Evolutionary conservation across 2,113 vertebrate species (phyloP).

Genomic region (Podilymbus podiceps): DNA sequence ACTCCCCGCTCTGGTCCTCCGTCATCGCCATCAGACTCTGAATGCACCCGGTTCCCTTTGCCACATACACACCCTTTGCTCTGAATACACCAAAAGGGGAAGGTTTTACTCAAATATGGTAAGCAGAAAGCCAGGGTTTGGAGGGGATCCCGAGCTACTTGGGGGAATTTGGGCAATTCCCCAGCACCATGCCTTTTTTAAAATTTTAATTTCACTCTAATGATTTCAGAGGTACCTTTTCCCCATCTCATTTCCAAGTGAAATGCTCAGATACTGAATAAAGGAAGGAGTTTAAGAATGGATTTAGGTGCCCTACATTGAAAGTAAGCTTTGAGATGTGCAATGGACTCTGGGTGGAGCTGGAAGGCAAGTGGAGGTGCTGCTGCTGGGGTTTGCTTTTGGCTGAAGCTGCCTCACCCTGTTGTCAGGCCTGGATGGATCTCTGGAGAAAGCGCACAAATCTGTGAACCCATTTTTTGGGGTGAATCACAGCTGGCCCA

Average conservation of each 20-base stretch:
- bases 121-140: conserved; percentile 15
- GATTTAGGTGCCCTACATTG: background rate
- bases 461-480: background rate
- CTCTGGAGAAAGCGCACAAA: background rate
- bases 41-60: background rate
- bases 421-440: background rate
- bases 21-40: background rate
- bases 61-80: background rate
- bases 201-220: conserved; percentile 24
- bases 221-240: conserved; percentile 6
- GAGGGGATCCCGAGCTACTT: conserved; percentile 9
- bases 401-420: background rate
- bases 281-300: background rate
- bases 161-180: conserved; percentile 40
- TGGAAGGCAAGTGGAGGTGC: background rate
- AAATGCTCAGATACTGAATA: background rate
- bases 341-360: background rate
- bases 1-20: rapidly evolving
- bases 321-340: background rate
- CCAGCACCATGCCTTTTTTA: background rate
- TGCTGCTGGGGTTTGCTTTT: background rate
- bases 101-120: conserved; percentile 23
- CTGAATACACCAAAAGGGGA: background rate
- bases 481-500: background rate
- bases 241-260: conserved; percentile 36